Conservation (phyloP, 2,888 invertebrate species). For the Pedicia rivosa region DNA sequence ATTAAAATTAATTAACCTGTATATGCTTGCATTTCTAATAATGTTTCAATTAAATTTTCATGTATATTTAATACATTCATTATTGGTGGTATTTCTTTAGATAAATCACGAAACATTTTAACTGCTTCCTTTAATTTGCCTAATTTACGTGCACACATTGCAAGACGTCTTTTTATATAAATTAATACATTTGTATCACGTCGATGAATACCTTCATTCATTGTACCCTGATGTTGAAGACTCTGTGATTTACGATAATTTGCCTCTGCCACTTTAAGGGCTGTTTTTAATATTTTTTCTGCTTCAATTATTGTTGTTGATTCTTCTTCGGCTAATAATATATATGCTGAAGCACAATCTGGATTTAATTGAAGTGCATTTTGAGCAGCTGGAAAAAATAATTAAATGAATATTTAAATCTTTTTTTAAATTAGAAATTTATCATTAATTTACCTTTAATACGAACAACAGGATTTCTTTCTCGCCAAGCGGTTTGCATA, state of each 20-base stretch:
- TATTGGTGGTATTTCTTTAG: slow-evolving; percentile 91
- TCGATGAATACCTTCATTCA: slow-evolving; percentile 62
- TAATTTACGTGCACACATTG: slow-evolving; percentile 94
- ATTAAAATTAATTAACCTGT: too few relatives aligned
- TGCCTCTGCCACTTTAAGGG: slow-evolving; percentile 67
- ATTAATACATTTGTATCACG: slow-evolving; percentile 87
- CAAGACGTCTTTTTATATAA: slow-evolving; percentile 82
- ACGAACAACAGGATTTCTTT: slow-evolving; percentile 77
- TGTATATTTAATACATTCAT: slow-evolving; percentile 87
- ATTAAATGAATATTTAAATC: too few relatives aligned
- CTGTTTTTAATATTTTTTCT: slow-evolving; percentile 68
- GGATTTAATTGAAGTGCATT: slow-evolving; percentile 72
- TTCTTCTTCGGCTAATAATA: slow-evolving; percentile 92
- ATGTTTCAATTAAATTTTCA: slow-evolving; percentile 90
- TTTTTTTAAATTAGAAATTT: too few relatives aligned
- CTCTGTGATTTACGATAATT: slow-evolving; percentile 66
- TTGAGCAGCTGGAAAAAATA: too few relatives aligned
- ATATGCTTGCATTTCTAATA: slow-evolving; percentile 91
- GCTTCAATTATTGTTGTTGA: slow-evolving; percentile 81
- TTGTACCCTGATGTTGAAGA: slow-evolving; percentile 56
- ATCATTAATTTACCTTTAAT: too few relatives aligned
- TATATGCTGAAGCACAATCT: slow-evolving; percentile 89
- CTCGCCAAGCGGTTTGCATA: slow-evolving; percentile 94
- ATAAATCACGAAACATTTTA: slow-evolving; percentile 90
- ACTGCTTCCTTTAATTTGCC: slow-evolving; percentile 90